A percentile compares a stretch with the other conserved stretches of the same genome.
These are phyloP conservation scores for Otis tarda DNA, from an alignment of 2,113 vertebrate species.

Conservation along the genomic window DNA sequence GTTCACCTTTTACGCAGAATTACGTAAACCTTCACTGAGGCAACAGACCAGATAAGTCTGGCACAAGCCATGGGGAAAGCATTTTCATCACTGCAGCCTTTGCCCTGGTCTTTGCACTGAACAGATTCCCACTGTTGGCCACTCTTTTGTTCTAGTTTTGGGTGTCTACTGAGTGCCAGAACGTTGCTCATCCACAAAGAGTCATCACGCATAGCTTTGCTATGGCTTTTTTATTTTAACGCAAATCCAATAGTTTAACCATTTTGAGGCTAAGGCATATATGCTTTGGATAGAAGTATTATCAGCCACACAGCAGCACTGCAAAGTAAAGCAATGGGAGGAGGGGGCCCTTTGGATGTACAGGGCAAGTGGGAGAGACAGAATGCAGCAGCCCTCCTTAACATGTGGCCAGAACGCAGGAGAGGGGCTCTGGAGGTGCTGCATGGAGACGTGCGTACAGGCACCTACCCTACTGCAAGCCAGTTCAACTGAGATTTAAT, in stretches of 20 bases:
- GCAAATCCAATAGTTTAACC: neutral
- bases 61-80: neutral
- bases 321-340: neutral
- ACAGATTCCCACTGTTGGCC: neutral
- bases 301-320: neutral
- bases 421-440: neutral
- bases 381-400: neutral
- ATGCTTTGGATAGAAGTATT: neutral
- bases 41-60: neutral
- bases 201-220: neutral
- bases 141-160: neutral
- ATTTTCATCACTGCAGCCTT: neutral
- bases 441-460: neutral
- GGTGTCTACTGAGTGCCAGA: neutral
- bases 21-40: neutral
- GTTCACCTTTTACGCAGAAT: neutral
- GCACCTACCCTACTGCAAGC: neutral
- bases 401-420: neutral
- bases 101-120: neutral
- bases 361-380: neutral
- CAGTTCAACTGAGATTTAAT: neutral
- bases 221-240: neutral
- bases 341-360: neutral
- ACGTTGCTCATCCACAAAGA: accelerated
- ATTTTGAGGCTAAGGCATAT: neutral